phyloP scores from a whole-genome alignment of 2,797 vertebrate genomes.

The Taenioides sp. region DNA sequence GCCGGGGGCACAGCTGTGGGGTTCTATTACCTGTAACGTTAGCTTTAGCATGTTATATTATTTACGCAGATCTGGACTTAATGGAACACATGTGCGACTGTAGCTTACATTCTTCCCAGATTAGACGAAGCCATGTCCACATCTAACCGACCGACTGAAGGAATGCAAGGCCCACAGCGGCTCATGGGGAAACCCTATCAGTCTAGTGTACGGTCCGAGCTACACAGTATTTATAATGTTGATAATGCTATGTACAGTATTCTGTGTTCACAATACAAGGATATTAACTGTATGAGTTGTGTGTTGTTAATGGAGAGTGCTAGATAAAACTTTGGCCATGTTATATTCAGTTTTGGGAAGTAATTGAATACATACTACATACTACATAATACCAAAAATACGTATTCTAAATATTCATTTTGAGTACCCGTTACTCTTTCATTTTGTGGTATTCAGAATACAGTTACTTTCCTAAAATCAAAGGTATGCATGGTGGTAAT shows the following conservation, averaged over 20 bases:
- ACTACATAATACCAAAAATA: no score
- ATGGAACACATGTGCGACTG: constrained; percentile 77
- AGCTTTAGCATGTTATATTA: constrained; percentile 75
- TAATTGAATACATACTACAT: no score
- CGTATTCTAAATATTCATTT: no score
- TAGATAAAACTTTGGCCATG: no score
- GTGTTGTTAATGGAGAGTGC: background rate
- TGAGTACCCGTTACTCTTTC: no score
- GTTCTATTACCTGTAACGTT: constrained; percentile 76
- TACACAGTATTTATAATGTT: constrained; percentile 33
- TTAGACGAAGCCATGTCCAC: constrained; percentile 67
- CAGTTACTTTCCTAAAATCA: no score
- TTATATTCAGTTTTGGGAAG: no score
- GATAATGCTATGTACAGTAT: constrained; percentile 5
- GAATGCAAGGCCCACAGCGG: constrained; percentile 66
- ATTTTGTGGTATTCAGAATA: no score
- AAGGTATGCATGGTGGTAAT: no score
- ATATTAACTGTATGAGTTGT: constrained; percentile 9
- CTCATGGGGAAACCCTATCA: constrained; percentile 68
- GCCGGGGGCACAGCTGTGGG: constrained; percentile 69
- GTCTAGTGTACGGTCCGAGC: constrained; percentile 27
- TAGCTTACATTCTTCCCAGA: constrained; percentile 75
- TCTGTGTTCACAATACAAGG: constrained; percentile 32
- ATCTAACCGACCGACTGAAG: constrained; percentile 61
- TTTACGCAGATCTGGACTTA: constrained; percentile 73